phyloP scores from a whole-genome alignment of 2,113 vertebrate species.

The Symphodus melops region DNA sequence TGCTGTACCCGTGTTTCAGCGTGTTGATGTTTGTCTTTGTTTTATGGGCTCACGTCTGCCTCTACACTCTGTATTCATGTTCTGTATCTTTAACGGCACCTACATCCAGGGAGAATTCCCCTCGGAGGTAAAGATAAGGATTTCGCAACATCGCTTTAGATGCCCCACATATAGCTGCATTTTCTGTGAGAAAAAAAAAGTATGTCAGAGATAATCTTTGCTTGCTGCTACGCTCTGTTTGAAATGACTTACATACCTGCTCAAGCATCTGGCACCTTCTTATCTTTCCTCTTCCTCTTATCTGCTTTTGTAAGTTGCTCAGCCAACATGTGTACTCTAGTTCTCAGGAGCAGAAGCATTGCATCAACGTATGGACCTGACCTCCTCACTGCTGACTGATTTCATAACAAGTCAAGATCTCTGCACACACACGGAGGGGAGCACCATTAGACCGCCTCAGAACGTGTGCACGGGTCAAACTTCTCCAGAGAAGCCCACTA shows the following conservation, averaged over 20 bases:
- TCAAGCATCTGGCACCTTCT: slow-evolving; percentile 21
- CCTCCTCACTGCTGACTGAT: slow-evolving; percentile 36
- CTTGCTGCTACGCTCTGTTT: not conserved
- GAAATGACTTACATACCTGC: slow-evolving; percentile 9
- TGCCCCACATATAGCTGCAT: not conserved
- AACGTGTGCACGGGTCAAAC: slow-evolving; percentile 22
- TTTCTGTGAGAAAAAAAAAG: not conserved
- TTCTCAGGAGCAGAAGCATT: slow-evolving; percentile 6
- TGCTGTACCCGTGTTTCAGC: no score
- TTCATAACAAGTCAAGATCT: not conserved
- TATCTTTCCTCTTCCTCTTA: slow-evolving; percentile 8
- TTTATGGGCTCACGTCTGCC: no score
- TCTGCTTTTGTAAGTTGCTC: slow-evolving; percentile 21
- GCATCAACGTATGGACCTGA: not conserved
- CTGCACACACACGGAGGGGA: not conserved
- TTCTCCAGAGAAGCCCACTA: not conserved
- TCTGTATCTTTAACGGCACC: not conserved
- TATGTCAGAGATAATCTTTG: not conserved
- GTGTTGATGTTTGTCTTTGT: not conserved
- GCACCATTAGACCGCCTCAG: slow-evolving; percentile 26
- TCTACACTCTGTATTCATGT: not conserved
- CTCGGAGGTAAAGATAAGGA: not conserved
- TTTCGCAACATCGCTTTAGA: not conserved
- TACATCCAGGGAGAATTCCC: not conserved
- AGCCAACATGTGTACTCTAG: slow-evolving; percentile 12